phyloP scores from a whole-genome alignment of 2,888 invertebrate species.

The Arge pagana region DNA sequence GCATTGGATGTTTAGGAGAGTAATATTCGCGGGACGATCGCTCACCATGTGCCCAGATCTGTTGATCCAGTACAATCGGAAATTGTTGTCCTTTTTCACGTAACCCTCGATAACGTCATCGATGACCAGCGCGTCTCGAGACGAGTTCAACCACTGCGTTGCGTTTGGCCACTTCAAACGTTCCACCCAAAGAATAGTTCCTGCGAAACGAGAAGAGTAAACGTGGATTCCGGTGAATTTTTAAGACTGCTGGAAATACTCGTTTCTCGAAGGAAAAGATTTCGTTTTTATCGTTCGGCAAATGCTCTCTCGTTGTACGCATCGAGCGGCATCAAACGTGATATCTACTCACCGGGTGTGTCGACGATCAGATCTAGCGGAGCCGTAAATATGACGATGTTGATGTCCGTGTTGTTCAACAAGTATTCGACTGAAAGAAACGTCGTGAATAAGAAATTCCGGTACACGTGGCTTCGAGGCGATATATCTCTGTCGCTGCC shows the following conservation, averaged over 20 bases:
- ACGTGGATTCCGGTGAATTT: slow-evolving; percentile 12
- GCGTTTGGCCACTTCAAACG: slow-evolving; percentile 69
- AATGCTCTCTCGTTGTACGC: no score
- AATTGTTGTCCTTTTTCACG: slow-evolving; percentile 69
- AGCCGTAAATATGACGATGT: slow-evolving; percentile 75
- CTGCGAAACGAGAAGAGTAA: slow-evolving; percentile 52
- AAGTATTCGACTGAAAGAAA: slow-evolving; percentile 68
- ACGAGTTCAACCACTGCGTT: slow-evolving; percentile 63
- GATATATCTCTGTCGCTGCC: slow-evolving; percentile 16
- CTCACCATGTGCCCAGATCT: slow-evolving; percentile 81
- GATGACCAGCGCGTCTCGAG: slow-evolving; percentile 65
- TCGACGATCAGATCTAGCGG: slow-evolving; percentile 85
- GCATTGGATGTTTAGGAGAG: no score
- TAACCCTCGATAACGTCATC: slow-evolving; percentile 73
- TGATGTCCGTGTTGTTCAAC: slow-evolving; percentile 69
- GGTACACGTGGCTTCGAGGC: slow-evolving; percentile 38
- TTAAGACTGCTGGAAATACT: slow-evolving; percentile 7
- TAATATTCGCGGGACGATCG: no score
- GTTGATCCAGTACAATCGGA: slow-evolving; percentile 78
- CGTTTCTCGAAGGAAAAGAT: neutral
- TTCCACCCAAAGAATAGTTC: slow-evolving; percentile 77
- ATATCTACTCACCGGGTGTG: slow-evolving; percentile 75
- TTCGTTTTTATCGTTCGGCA: neutral
- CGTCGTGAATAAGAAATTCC: slow-evolving; percentile 34
- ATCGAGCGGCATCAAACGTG: no score